These are phyloP conservation scores for Silurus asotus DNA, from an alignment of 2,113 vertebrate genomes.

Conservation along the genomic window DNA sequence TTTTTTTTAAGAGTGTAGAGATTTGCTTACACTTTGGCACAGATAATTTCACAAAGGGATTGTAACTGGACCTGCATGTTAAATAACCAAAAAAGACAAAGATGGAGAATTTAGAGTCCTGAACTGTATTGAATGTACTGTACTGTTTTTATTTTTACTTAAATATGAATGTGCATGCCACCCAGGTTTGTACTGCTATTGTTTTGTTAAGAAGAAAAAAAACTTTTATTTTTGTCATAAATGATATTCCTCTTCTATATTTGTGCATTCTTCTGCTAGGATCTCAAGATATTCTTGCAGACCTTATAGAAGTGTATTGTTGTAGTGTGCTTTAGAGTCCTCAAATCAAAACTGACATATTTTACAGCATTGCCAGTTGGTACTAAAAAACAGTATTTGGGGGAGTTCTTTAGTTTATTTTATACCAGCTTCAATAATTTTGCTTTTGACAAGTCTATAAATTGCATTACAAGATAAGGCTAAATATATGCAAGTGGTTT, in stretches of 20 bases:
- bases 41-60: constrained; percentile 18
- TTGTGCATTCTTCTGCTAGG: neutral
- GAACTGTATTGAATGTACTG: neutral
- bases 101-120: constrained; percentile 8
- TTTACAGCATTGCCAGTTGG: no score
- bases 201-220: constrained; percentile 2
- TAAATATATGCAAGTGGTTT: neutral
- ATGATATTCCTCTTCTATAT: neutral
- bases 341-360: no score
- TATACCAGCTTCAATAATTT: no score
- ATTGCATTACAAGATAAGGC: no score
- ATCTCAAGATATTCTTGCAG: neutral
- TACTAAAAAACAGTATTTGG: no score
- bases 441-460: no score
- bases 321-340: neutral
- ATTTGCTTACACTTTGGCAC: neutral
- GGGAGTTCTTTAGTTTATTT: no score
- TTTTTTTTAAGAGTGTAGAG: neutral
- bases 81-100: constrained; percentile 55
- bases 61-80: neutral
- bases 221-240: neutral
- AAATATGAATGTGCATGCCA: neutral
- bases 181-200: neutral
- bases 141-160: neutral
- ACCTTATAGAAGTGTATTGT: neutral